Evolutionary conservation across 1,140 invertebrate species (phyloP).

Genomic region (Ctenoplectra terminalis): DNA sequence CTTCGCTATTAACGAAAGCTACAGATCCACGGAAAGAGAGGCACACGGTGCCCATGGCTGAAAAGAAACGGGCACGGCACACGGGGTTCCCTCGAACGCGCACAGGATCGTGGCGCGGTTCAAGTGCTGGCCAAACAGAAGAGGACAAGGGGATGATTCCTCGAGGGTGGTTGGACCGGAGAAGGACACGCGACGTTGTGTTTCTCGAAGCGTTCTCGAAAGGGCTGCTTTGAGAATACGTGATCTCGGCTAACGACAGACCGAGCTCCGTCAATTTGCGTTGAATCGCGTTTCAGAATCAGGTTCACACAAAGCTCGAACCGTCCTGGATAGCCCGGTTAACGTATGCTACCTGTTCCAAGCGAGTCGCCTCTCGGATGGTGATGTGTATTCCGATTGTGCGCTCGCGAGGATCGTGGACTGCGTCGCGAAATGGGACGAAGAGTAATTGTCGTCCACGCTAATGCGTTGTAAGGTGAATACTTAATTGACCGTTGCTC

Average conservation of each 20-base stretch:
- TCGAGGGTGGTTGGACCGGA: constrained; percentile 29
- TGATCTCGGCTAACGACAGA: constrained; percentile 53
- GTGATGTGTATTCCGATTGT: constrained; percentile 30
- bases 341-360: neutral
- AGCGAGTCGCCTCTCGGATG: neutral
- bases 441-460: constrained; percentile 29
- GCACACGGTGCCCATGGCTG: neutral
- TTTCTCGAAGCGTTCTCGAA: constrained; percentile 38
- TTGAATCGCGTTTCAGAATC: constrained; percentile 6
- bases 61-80: neutral
- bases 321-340: neutral
- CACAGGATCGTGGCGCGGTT: constrained; percentile 60
- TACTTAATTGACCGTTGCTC: constrained; percentile 6
- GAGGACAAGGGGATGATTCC: constrained; percentile 29
- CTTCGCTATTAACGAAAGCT: constrained; percentile 55
- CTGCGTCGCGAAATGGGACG: constrained; percentile 7
- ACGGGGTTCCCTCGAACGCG: constrained; percentile 21
- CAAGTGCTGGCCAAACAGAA: constrained; percentile 75
- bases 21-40: constrained; percentile 39
- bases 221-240: constrained; percentile 54
- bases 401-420: constrained; percentile 12
- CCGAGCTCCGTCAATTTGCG: neutral
- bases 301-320: neutral
- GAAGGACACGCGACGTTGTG: constrained; percentile 52
- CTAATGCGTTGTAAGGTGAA: constrained; percentile 13